Percentiles rank a stretch among this genome's conserved stretches.
These are phyloP conservation scores for Danionella dracula DNA, from an alignment of 2,797 vertebrate genomes.

Conservation along the genomic window DNA sequence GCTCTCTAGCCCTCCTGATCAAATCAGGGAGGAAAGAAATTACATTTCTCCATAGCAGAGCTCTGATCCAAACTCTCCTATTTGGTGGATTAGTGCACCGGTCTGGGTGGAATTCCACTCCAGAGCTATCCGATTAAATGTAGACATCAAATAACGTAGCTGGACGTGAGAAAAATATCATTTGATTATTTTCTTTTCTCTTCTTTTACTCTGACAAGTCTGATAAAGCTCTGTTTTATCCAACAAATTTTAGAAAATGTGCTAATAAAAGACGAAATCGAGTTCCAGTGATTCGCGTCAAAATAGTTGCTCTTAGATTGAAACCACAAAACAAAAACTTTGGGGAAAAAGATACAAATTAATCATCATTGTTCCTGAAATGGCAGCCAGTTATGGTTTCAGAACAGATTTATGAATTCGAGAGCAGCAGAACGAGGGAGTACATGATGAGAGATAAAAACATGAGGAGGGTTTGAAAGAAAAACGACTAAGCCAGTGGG, in stretches of 20 bases:
- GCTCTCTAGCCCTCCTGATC: constrained; percentile 81
- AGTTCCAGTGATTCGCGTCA: not conserved
- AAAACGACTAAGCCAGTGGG: not conserved
- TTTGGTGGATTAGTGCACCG: constrained; percentile 87
- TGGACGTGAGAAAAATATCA: constrained; percentile 57
- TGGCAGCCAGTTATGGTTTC: constrained; percentile 38
- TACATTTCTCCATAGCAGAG: constrained; percentile 82
- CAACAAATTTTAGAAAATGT: constrained; percentile 7
- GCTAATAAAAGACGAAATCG: not conserved
- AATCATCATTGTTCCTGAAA: constrained; percentile 67
- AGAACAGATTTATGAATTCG: constrained; percentile 21
- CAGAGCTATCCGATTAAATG: constrained; percentile 71
- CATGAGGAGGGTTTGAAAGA: constrained; percentile 48
- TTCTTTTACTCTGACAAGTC: constrained; percentile 13
- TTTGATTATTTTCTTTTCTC: constrained; percentile 34
- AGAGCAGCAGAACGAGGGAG: constrained; percentile 10
- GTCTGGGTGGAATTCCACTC: constrained; percentile 70
- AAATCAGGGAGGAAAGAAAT: constrained; percentile 90
- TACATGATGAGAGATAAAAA: constrained; percentile 44
- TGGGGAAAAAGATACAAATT: constrained; percentile 46
- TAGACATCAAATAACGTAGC: constrained; percentile 55
- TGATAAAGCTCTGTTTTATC: constrained; percentile 5
- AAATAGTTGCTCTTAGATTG: not conserved
- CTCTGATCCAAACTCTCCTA: constrained; percentile 79
- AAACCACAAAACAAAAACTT: not conserved